Evolutionary conservation across 2,888 invertebrate genomes (phyloP).

Genomic region (Ectropis crepuscularia): DNA sequence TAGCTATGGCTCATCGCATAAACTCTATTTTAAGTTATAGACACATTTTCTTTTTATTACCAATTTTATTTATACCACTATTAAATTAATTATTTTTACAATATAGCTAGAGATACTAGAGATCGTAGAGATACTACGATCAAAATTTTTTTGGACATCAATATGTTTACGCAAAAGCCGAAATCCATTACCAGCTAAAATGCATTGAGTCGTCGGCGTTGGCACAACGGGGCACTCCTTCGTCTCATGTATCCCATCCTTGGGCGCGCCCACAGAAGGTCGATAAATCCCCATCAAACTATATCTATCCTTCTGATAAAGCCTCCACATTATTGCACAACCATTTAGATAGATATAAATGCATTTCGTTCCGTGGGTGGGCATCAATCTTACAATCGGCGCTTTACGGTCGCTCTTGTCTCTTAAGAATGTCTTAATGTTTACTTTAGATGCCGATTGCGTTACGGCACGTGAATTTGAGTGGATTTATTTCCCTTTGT

Average conservation of each 20-base stretch:
- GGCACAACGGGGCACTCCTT: constrained; percentile 69
- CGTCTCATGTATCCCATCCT: constrained; percentile 70
- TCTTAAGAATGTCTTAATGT: constrained; percentile 55
- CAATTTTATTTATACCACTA: too few species aligned
- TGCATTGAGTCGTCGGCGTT: constrained; percentile 29
- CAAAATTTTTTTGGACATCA: constrained; percentile 23
- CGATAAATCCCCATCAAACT: constrained; percentile 77
- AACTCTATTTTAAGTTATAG: too few species aligned
- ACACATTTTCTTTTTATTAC: too few species aligned
- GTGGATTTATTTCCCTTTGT: constrained; percentile 42
- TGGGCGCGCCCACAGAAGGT: constrained; percentile 65
- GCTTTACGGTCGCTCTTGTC: constrained; percentile 50
- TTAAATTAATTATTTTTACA: too few species aligned
- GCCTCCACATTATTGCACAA: constrained; percentile 69
- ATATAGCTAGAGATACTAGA: too few species aligned
- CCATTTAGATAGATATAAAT: constrained; percentile 80
- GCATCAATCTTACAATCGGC: constrained; percentile 62
- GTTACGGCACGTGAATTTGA: constrained; percentile 33
- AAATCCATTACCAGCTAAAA: constrained; percentile 68
- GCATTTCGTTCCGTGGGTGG: constrained; percentile 72
- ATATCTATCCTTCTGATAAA: constrained; percentile 77
- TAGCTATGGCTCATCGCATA: too few species aligned
- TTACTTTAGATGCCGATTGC: constrained; percentile 43
- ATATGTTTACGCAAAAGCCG: constrained; percentile 57
- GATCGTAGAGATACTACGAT: too few species aligned